Conservation (phyloP, 2,113 vertebrate genomes). For the Callospermophilus lateralis region DNA sequence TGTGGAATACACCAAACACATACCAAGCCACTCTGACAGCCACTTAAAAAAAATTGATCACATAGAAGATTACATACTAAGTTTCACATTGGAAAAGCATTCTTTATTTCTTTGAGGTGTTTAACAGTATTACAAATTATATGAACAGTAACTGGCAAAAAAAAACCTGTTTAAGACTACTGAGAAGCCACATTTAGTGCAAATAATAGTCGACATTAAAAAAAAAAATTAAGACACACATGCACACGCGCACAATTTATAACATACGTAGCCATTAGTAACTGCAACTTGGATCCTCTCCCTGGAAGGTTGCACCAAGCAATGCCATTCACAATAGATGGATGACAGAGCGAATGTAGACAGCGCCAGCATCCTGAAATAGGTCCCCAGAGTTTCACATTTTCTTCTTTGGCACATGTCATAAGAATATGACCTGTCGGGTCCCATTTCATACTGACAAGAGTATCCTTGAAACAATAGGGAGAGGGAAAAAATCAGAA, state of each 20-base stretch:
- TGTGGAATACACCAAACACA: slow-evolving; percentile 97
- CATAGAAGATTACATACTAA: slow-evolving; percentile 18
- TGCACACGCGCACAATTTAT: background rate
- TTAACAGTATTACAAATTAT: slow-evolving; percentile 27
- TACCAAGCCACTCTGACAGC: slow-evolving; percentile 97
- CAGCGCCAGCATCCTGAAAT: slow-evolving; percentile 91
- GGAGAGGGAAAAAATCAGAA: slow-evolving; percentile 24
- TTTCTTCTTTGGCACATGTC: slow-evolving; percentile 98
- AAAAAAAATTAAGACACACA: slow-evolving; percentile 52
- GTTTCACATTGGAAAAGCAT: slow-evolving; percentile 21
- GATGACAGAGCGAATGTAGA: slow-evolving; percentile 92
- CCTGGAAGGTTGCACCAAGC: slow-evolving; percentile 94
- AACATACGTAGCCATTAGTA: slow-evolving; percentile 95
- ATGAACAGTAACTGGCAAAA: slow-evolving; percentile 26
- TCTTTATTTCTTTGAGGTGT: slow-evolving; percentile 34
- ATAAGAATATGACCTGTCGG: slow-evolving; percentile 93
- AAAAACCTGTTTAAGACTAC: slow-evolving; percentile 41
- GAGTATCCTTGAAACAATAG: slow-evolving; percentile 90
- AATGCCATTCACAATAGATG: slow-evolving; percentile 92
- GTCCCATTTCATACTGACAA: slow-evolving; percentile 95
- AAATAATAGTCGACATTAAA: slow-evolving; percentile 10
- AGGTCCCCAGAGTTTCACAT: slow-evolving; percentile 94
- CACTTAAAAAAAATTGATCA: slow-evolving; percentile 87
- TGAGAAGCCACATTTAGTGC: slow-evolving; percentile 23
- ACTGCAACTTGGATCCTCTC: slow-evolving; percentile 90